phyloP scores from a whole-genome alignment of 2,888 invertebrate species.

The Eilema griseolum region DNA sequence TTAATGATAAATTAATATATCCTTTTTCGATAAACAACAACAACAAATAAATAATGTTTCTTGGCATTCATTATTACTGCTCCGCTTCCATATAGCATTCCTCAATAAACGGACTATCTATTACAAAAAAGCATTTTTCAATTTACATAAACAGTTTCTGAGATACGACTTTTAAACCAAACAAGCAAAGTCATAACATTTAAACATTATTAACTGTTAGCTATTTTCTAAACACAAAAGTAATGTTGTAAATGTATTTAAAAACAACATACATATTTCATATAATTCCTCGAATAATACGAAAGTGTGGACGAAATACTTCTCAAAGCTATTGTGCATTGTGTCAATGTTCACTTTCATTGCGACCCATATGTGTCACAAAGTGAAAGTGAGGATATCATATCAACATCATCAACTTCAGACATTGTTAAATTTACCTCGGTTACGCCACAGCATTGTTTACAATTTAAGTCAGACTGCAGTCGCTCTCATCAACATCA shows the following conservation, averaged over 20 bases:
- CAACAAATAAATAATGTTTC: no score
- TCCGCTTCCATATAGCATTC: no score
- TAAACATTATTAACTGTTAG: background rate
- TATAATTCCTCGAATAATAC: constrained; percentile 45
- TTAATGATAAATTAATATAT: no score
- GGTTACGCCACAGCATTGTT: constrained; percentile 19
- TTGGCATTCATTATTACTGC: no score
- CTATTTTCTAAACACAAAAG: constrained; percentile 4
- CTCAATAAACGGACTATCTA: no score
- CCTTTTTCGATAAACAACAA: no score
- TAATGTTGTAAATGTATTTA: background rate
- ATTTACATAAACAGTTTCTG: no score
- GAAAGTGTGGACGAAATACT: constrained; percentile 58
- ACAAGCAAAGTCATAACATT: no score
- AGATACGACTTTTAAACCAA: no score
- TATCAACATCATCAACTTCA: constrained; percentile 42
- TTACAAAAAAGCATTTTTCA: no score
- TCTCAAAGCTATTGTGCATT: constrained; percentile 76
- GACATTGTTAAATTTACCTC: constrained; percentile 22
- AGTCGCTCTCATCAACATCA: no score
- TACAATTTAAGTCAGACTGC: background rate
- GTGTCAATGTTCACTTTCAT: constrained; percentile 77
- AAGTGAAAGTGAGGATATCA: constrained; percentile 69
- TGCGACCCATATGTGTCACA: constrained; percentile 68
- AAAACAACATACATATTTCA: constrained; percentile 25